phyloP scores from a whole-genome alignment of 1,140 invertebrate genomes.

The Penaeus chinensis region DNA sequence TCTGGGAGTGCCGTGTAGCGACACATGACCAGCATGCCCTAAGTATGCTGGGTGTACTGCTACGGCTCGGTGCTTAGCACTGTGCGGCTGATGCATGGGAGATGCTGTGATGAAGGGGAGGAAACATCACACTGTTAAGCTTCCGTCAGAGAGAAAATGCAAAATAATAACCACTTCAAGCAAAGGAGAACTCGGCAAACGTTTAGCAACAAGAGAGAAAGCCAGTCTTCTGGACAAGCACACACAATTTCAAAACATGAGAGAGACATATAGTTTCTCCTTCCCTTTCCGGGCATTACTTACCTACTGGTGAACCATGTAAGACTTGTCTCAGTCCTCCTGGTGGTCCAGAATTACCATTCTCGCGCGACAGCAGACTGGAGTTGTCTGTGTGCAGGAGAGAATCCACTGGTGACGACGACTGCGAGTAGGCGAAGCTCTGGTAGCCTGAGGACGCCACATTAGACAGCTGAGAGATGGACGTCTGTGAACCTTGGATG shows the following conservation, averaged over 20 bases:
- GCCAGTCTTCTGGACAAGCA: background rate
- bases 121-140: conserved; percentile 15
- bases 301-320: conserved; percentile 48
- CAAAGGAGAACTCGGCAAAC: background rate
- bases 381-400: conserved; percentile 49
- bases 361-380: conserved; percentile 35
- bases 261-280: background rate
- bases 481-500: conserved; percentile 71
- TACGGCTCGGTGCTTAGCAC: conserved; percentile 36
- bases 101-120: conserved; percentile 31
- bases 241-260: background rate
- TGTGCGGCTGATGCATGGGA: conserved; percentile 39
- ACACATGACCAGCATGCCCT: conserved; percentile 36
- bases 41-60: conserved; percentile 35
- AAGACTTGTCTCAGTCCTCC: conserved; percentile 38
- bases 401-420: conserved; percentile 85
- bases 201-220: too few species aligned
- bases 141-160: too few species aligned
- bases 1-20: conserved; percentile 54
- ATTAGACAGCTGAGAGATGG: conserved; percentile 83
- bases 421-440: conserved; percentile 89
- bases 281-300: background rate
- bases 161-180: conserved; percentile 14
- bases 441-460: conserved; percentile 90
- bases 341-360: conserved; percentile 31